A percentile compares a stretch with the other conserved stretches of the same genome.
Evolutionary conservation across 2,113 vertebrate genomes (phyloP).

Genomic region (Lophius piscatorius): DNA sequence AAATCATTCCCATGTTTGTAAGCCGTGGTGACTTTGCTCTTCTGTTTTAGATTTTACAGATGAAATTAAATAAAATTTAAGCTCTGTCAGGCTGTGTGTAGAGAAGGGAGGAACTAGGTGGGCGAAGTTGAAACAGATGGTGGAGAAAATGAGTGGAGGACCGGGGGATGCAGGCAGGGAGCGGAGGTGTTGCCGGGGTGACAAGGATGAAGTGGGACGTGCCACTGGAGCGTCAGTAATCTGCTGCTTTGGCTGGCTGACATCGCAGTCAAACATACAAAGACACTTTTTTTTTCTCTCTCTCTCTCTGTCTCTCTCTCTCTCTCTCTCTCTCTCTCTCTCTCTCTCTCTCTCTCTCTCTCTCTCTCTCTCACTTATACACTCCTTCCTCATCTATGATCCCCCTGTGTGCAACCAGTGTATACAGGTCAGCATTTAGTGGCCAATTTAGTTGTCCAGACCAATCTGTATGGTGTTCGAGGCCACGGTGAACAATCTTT

Average conservation of each 20-base stretch:
- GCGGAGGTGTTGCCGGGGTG: conserved; percentile 67
- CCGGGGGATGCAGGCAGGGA: conserved; percentile 39
- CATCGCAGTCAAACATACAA: conserved; percentile 30
- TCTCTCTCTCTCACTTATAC: conserved; percentile 23
- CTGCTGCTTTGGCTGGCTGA: conserved; percentile 59
- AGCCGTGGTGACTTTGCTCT: conserved; percentile 16
- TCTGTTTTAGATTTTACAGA: conserved; percentile 38
- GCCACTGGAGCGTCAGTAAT: conserved; percentile 65
- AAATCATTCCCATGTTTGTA: conserved; percentile 43
- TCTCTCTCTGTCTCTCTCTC: conserved; percentile 4
- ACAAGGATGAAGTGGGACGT: conserved; percentile 64
- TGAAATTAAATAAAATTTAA: conserved; percentile 51
- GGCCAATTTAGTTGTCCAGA: conserved; percentile 24
- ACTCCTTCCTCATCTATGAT: conserved; percentile 9
- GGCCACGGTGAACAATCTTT: conserved; percentile 21
- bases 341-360: conserved; percentile 10
- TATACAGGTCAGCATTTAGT: conserved; percentile 29
- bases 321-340: conserved; percentile 8
- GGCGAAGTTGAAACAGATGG: conserved; percentile 38
- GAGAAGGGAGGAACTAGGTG: not conserved
- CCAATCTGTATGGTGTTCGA: conserved; percentile 41
- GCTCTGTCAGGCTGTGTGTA: conserved; percentile 27
- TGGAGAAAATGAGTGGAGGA: conserved; percentile 29
- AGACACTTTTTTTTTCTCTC: not conserved
- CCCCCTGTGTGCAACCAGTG: conserved; percentile 17